A percentile compares a stretch with the other conserved stretches of the same genome.
phyloP scores from a whole-genome alignment of 2,113 vertebrate species.

The Cacatua alba region DNA sequence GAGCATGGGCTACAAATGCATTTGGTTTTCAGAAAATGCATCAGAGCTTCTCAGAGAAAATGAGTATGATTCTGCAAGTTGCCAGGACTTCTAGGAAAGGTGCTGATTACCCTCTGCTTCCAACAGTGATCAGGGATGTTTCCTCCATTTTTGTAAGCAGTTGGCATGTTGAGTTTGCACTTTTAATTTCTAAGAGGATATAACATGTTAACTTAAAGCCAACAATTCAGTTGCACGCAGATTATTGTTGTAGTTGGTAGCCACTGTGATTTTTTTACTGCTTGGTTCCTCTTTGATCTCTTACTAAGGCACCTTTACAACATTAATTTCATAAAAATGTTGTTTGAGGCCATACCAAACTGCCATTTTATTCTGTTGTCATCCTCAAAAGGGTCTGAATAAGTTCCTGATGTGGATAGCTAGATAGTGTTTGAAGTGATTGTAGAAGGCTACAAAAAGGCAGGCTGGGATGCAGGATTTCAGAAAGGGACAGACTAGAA shows the following conservation, averaged over 20 bases:
- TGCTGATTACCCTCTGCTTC: not conserved
- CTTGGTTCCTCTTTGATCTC: not conserved
- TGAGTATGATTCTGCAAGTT: not conserved
- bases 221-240: not conserved
- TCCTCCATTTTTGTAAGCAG: not conserved
- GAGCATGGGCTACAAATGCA: not conserved
- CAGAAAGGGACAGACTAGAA: not conserved
- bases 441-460: not conserved
- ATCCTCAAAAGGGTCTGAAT: not conserved
- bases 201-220: not conserved
- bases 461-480: not conserved
- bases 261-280: not conserved
- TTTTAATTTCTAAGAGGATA: not conserved
- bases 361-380: not conserved
- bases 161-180: not conserved
- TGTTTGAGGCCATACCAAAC: not conserved
- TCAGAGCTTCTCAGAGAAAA: not conserved
- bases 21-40: conserved; percentile 23
- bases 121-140: not conserved
- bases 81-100: not conserved
- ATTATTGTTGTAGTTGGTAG: not conserved
- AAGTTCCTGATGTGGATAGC: not conserved
- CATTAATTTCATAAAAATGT: not conserved
- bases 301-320: not conserved
- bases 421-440: not conserved